Conservation (phyloP, 1,140 invertebrate species). For the Epicauta chinensis region DNA sequence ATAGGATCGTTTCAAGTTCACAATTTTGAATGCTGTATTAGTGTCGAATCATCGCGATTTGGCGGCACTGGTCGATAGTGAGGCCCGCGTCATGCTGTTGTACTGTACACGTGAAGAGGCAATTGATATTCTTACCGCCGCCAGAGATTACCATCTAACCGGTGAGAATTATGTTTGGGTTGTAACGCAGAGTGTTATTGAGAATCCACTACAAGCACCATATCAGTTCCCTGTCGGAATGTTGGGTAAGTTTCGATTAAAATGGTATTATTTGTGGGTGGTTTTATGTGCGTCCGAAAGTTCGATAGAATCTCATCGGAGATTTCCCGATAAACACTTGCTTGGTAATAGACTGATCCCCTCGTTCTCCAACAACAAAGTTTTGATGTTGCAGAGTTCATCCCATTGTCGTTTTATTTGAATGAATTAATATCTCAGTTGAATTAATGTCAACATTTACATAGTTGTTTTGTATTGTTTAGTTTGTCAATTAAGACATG, state of each 20-base stretch:
- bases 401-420: too few relatives aligned
- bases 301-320: too few relatives aligned
- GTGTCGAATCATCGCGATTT: constrained; percentile 61
- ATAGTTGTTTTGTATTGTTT: too few relatives aligned
- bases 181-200: constrained; percentile 90
- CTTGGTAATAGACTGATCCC: too few relatives aligned
- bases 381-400: too few relatives aligned
- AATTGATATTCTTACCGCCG: constrained; percentile 72
- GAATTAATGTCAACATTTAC: too few relatives aligned
- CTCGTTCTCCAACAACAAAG: too few relatives aligned
- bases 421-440: too few relatives aligned
- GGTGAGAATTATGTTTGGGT: constrained; percentile 96
- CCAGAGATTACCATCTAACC: constrained; percentile 77
- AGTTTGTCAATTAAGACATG: too few relatives aligned
- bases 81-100: constrained; percentile 88
- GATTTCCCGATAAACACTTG: too few relatives aligned
- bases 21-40: constrained; percentile 76
- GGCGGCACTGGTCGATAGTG: constrained; percentile 76
- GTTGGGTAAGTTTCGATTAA: constrained; percentile 63
- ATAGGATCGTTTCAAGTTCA: constrained; percentile 83
- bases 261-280: too few relatives aligned
- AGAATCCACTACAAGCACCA: constrained; percentile 61
- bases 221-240: constrained; percentile 86
- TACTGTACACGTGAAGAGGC: constrained; percentile 88
- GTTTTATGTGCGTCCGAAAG: too few relatives aligned